A percentile compares a stretch with the other conserved stretches of the same genome.
Conservation (phyloP, 2,888 invertebrate genomes). For the Pheosia tremula region DNA sequence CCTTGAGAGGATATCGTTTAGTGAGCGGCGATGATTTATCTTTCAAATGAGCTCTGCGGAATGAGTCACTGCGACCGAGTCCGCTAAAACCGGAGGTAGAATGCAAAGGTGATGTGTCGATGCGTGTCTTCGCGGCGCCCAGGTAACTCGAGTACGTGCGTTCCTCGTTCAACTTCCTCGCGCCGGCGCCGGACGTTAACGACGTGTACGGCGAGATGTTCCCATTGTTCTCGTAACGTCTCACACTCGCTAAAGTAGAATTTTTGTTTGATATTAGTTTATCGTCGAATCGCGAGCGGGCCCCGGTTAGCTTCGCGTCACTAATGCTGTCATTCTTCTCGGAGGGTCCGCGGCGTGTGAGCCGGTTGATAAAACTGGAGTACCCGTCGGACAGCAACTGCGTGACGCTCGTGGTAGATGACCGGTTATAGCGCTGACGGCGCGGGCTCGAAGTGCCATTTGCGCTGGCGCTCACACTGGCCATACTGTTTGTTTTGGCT, state of each 20-base stretch:
- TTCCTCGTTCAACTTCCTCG: slow-evolving; percentile 71
- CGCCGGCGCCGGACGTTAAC: slow-evolving; percentile 55
- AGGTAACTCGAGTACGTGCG: slow-evolving; percentile 74
- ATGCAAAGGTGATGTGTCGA: slow-evolving; percentile 74
- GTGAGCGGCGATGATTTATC: slow-evolving; percentile 76
- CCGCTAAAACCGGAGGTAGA: slow-evolving; percentile 67
- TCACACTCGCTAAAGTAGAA: slow-evolving; percentile 65
- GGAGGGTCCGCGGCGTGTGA: slow-evolving; percentile 92
- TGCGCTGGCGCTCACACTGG: slow-evolving; percentile 67
- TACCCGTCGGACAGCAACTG: slow-evolving; percentile 95
- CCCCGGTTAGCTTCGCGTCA: slow-evolving; percentile 62
- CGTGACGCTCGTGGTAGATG: slow-evolving; percentile 92
- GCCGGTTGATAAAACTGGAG: slow-evolving; percentile 92
- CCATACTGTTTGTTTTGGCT: slow-evolving; percentile 53
- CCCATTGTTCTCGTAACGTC: slow-evolving; percentile 75
- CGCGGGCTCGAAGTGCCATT: slow-evolving; percentile 79
- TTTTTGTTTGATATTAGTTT: slow-evolving; percentile 68
- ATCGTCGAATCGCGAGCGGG: slow-evolving; percentile 73
- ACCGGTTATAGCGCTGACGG: slow-evolving; percentile 89
- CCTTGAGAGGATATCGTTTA: slow-evolving; percentile 76
- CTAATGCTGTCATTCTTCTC: slow-evolving; percentile 83
- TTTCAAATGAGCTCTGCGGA: slow-evolving; percentile 74
- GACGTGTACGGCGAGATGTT: slow-evolving; percentile 72
- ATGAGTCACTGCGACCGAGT: slow-evolving; percentile 77
- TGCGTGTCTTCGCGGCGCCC: slow-evolving; percentile 62